phyloP scores from a whole-genome alignment of 2,888 invertebrate genomes.

The Tyria jacobaeae region DNA sequence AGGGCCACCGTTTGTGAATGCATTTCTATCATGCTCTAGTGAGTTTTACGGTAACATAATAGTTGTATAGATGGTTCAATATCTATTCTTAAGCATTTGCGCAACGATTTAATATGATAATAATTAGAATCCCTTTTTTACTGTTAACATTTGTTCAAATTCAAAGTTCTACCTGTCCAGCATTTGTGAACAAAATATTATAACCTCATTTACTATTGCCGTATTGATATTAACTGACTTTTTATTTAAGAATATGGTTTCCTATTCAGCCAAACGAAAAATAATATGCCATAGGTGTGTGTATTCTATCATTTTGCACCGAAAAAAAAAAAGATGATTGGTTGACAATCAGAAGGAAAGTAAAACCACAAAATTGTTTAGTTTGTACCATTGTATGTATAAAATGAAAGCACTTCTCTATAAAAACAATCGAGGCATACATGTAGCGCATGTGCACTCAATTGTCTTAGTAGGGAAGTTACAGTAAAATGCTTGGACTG shows the following conservation, averaged over 20 bases:
- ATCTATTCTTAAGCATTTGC: slow-evolving; percentile 20
- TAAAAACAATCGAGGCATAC: neutral
- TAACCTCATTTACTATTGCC: neutral
- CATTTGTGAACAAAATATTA: neutral
- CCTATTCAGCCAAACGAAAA: too few relatives aligned
- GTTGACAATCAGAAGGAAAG: too few relatives aligned
- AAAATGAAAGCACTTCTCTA: neutral
- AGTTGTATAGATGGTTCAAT: slow-evolving; percentile 27
- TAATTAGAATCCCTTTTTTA: neutral
- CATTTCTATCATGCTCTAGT: slow-evolving; percentile 22
- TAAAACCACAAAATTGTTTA: too few relatives aligned
- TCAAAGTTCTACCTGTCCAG: neutral
- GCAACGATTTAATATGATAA: slow-evolving; percentile 3
- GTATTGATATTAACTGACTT: neutral
- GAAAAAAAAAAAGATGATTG: too few relatives aligned
- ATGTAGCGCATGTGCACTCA: neutral
- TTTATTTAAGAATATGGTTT: too few relatives aligned
- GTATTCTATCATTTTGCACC: too few relatives aligned
- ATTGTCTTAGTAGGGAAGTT: slow-evolving; percentile 16
- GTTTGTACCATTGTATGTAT: too few relatives aligned
- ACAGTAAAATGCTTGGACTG: slow-evolving; percentile 12
- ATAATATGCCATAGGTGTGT: too few relatives aligned
- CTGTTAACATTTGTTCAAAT: neutral
- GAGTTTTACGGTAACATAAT: slow-evolving; percentile 39
- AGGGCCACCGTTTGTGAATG: slow-evolving; percentile 22